Conservation (phyloP, 1,140 invertebrate genomes). For the Ceratina australensis region DNA sequence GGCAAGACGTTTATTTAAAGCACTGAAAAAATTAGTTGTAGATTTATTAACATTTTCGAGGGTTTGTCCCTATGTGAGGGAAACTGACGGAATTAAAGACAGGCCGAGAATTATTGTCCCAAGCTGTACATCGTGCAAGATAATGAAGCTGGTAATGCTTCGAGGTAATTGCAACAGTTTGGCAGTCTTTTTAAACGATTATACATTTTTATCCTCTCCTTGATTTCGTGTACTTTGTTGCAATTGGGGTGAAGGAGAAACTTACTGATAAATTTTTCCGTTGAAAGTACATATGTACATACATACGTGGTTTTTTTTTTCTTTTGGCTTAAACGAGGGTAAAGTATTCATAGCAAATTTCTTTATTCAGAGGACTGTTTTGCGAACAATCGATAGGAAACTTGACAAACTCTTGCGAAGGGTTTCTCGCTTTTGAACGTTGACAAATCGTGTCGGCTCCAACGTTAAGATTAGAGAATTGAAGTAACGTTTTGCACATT, state of each 20-base stretch:
- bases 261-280: background rate
- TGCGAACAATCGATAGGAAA: background rate
- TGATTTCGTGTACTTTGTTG: conserved; percentile 5
- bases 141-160: background rate
- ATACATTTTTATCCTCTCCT: no score
- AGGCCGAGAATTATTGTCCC: no score
- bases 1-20: no score
- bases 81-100: no score
- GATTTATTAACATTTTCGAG: no score
- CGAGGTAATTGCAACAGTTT: conserved; percentile 22
- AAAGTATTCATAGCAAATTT: no score
- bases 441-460: no score
- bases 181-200: conserved; percentile 30
- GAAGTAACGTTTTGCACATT: background rate
- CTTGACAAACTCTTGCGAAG: background rate
- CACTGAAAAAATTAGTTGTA: no score
- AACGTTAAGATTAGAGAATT: conserved; percentile 1
- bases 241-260: background rate
- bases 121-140: background rate
- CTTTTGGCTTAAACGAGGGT: background rate
- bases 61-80: no score
- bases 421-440: background rate
- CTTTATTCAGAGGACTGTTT: no score
- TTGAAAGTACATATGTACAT: background rate
- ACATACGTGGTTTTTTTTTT: background rate